Evolutionary conservation across 2,113 vertebrate species (phyloP).

Genomic region (Bubo bubo): DNA sequence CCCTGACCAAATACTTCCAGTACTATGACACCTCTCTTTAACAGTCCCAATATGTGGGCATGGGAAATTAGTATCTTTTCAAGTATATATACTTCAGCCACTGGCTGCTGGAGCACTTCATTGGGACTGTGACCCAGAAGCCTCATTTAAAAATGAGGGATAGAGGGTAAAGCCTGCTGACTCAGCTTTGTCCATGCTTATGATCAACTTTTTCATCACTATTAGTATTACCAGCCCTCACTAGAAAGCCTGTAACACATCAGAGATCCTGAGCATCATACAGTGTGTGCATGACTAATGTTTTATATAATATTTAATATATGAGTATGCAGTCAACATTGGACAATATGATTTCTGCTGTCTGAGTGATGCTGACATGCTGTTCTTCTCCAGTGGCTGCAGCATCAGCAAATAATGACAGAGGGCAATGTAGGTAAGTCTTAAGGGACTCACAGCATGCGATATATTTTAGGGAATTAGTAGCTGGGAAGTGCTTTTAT

Average conservation of each 20-base stretch:
- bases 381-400: not conserved
- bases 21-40: not conserved
- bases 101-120: not conserved
- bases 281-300: not conserved
- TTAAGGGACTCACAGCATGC: not conserved
- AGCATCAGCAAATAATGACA: not conserved
- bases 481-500: not conserved
- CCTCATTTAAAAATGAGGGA: not conserved
- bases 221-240: not conserved
- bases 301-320: not conserved
- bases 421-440: not conserved
- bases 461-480: not conserved
- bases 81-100: not conserved
- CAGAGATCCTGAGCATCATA: not conserved
- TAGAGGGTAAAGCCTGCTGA: not conserved
- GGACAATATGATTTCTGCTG: not conserved
- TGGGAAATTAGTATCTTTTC: not conserved
- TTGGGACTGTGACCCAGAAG: not conserved
- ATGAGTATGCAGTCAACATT: not conserved
- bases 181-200: not conserved
- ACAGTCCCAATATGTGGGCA: not conserved
- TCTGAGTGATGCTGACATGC: not conserved
- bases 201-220: not conserved
- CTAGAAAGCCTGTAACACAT: not conserved
- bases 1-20: not conserved